Conservation (phyloP, 1,140 invertebrate species). For the Galendromus occidentalis region DNA sequence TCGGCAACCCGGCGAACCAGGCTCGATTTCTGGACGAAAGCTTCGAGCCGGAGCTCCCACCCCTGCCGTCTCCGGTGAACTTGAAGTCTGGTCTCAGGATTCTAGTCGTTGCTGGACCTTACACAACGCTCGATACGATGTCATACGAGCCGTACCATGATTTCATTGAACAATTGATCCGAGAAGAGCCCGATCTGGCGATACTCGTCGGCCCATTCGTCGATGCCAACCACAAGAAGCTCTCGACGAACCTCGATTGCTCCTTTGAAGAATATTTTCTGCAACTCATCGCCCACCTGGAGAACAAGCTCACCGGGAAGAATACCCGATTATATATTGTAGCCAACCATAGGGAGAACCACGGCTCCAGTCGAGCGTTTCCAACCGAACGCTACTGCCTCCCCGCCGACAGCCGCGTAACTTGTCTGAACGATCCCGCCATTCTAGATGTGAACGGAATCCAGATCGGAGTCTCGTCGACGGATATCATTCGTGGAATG, state of each 20-base stretch:
- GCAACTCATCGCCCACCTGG: not conserved
- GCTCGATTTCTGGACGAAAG: not conserved
- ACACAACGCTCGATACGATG: conserved; percentile 49
- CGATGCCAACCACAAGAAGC: not conserved
- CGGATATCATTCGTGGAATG: not conserved
- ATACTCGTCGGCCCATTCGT: not conserved
- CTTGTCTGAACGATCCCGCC: not conserved
- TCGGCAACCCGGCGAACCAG: not conserved
- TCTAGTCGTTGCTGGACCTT: conserved; percentile 58
- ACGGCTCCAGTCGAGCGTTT: not conserved
- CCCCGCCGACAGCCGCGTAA: not conserved
- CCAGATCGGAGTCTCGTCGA: not conserved
- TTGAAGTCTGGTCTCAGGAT: conserved; percentile 36
- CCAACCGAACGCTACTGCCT: not conserved
- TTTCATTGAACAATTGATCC: conserved; percentile 31
- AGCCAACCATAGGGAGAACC: conserved; percentile 4
- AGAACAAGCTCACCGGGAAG: not conserved
- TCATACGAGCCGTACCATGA: conserved; percentile 58
- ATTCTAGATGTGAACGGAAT: conserved; percentile 4
- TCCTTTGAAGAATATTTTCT: not conserved
- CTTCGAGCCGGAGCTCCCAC: not conserved
- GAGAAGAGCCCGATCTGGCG: not conserved
- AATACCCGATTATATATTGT: not conserved
- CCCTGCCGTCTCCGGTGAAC: not conserved
- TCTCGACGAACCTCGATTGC: not conserved